phyloP scores from a whole-genome alignment of 2,113 vertebrate species.

The Apteryx mantelli region DNA sequence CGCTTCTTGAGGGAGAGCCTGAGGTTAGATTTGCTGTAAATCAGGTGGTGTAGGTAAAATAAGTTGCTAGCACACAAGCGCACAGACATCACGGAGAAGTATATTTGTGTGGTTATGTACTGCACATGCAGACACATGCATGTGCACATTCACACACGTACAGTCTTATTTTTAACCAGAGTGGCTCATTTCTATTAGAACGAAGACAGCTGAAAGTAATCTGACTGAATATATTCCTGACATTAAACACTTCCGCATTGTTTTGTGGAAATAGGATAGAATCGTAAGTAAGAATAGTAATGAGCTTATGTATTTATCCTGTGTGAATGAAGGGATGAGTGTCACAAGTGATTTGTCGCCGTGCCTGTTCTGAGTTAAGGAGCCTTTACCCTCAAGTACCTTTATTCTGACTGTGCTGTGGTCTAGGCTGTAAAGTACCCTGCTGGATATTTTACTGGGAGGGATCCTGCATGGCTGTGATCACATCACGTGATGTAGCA shows the following conservation, averaged over 20 bases:
- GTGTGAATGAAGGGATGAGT: slow-evolving; percentile 50
- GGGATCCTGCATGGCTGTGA: not conserved
- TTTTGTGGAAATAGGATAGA: slow-evolving; percentile 50
- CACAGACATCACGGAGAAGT: not conserved
- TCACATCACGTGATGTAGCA: rapidly evolving
- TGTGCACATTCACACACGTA: not conserved
- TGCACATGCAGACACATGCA: not conserved
- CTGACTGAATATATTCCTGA: slow-evolving; percentile 14
- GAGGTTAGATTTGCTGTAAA: not conserved
- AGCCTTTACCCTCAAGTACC: not conserved
- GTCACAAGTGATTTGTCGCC: slow-evolving; percentile 29
- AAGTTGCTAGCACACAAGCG: not conserved
- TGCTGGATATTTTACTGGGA: not conserved
- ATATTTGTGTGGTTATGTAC: not conserved
- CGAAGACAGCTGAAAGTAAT: slow-evolving; percentile 33
- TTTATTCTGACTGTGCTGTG: not conserved
- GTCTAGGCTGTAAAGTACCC: not conserved
- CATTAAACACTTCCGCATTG: slow-evolving; percentile 39
- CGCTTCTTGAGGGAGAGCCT: slow-evolving; percentile 7
- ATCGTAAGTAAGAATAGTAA: slow-evolving; percentile 44
- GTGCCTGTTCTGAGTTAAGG: not conserved
- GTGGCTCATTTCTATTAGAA: not conserved
- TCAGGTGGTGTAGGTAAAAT: slow-evolving; percentile 3
- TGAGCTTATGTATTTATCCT: slow-evolving; percentile 63
- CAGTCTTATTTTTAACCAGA: not conserved